phyloP scores from a whole-genome alignment of 1,140 invertebrate genomes.

The Amyelois transitella region DNA sequence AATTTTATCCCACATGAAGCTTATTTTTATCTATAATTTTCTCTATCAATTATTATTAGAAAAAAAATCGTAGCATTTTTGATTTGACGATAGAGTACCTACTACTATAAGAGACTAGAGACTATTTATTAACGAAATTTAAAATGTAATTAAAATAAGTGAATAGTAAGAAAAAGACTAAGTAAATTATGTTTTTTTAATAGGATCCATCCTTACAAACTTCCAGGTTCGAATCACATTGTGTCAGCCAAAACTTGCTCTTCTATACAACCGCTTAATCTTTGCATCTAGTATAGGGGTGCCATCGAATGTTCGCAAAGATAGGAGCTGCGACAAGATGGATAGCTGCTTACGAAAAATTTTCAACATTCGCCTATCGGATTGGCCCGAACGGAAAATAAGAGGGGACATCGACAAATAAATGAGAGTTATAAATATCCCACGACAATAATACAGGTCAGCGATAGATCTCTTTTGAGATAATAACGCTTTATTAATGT shows the following conservation, averaged over 20 bases:
- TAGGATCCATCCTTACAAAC: too few species aligned
- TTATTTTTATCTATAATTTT: too few species aligned
- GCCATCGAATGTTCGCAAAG: slow-evolving; percentile 65
- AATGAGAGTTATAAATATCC: slow-evolving; percentile 70
- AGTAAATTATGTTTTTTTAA: too few species aligned
- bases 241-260: neutral
- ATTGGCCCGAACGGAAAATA: slow-evolving; percentile 72
- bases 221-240: too few species aligned
- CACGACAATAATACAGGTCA: slow-evolving; percentile 74
- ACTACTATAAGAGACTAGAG: too few species aligned
- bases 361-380: slow-evolving; percentile 68
- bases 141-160: too few species aligned
- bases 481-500: slow-evolving; percentile 65
- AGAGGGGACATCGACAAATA: slow-evolving; percentile 68
- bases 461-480: slow-evolving; percentile 67
- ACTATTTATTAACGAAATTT: too few species aligned
- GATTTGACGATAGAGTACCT: too few species aligned
- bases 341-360: slow-evolving; percentile 72
- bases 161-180: too few species aligned
- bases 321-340: slow-evolving; percentile 67
- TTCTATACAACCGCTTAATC: slow-evolving; percentile 19
- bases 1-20: too few species aligned
- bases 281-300: slow-evolving; percentile 52
- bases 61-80: too few species aligned
- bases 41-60: too few species aligned